These are phyloP conservation scores for Pagetopsis macropterus DNA, from an alignment of 2,797 vertebrate species.

Conservation along the genomic window DNA sequence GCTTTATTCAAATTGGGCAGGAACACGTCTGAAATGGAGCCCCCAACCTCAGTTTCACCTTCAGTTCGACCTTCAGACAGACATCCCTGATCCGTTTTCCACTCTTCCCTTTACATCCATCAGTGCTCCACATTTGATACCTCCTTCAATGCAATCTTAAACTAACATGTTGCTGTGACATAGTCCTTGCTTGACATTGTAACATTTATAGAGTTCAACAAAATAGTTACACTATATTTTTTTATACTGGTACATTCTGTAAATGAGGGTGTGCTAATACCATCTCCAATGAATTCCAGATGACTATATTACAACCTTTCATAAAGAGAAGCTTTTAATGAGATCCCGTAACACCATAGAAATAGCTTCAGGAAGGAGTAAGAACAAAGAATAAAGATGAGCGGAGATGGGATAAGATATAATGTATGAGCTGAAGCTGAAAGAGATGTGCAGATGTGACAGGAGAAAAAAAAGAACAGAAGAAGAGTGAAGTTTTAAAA, in stretches of 20 bases:
- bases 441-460: not conserved
- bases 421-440: slow-evolving; percentile 17
- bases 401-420: slow-evolving; percentile 12
- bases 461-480: slow-evolving; percentile 12
- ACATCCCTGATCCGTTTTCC: too few relatives aligned
- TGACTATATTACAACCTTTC: not conserved
- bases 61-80: too few relatives aligned
- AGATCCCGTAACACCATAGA: slow-evolving; percentile 9
- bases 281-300: not conserved
- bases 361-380: slow-evolving; percentile 7
- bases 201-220: not conserved
- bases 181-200: not conserved
- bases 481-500: slow-evolving; percentile 4
- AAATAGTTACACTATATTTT: not conserved
- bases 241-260: not conserved
- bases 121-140: too few relatives aligned
- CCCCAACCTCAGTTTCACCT: too few relatives aligned
- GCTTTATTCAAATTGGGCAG: too few relatives aligned
- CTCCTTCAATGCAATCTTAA: too few relatives aligned
- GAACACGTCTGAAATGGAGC: too few relatives aligned
- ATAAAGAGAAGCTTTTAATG: slow-evolving; percentile 7
- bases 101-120: too few relatives aligned
- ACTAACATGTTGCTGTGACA: too few relatives aligned
- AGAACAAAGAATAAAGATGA: slow-evolving; percentile 19
- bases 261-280: not conserved